Evolutionary conservation across 2,797 vertebrate species (phyloP).

Genomic region (Danio aesculapii): DNA sequence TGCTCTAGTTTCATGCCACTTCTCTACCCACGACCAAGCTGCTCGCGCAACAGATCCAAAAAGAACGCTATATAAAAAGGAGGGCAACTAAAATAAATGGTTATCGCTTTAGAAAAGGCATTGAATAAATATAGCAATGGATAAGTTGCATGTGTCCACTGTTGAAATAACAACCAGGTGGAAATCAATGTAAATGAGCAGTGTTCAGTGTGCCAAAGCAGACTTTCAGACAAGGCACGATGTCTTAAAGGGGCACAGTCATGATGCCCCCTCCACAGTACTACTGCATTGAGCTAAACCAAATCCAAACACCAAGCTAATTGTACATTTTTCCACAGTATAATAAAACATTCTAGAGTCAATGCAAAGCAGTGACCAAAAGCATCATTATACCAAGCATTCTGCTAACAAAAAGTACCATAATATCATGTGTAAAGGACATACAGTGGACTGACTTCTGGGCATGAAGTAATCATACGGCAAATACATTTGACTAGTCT

Average conservation of each 20-base stretch:
- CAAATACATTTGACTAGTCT: not conserved
- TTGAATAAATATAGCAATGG: conserved; percentile 22
- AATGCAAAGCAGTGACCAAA: conserved; percentile 28
- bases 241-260: conserved; percentile 56
- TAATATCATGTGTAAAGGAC: not conserved
- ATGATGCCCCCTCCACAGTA: conserved; percentile 34
- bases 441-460: conserved; percentile 2
- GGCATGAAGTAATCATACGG: not conserved
- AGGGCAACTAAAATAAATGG: conserved; percentile 21
- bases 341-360: conserved; percentile 18
- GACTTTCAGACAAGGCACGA: conserved; percentile 63
- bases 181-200: conserved; percentile 36
- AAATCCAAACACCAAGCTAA: conserved; percentile 37
- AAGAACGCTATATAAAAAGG: not conserved
- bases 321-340: not conserved
- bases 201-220: conserved; percentile 50
- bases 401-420: conserved; percentile 1
- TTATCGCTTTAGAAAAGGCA: conserved; percentile 11
- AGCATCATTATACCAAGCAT: conserved; percentile 3
- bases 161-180: conserved; percentile 23
- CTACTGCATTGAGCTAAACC: conserved; percentile 53
- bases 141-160: conserved; percentile 22
- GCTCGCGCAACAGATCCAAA: conserved; percentile 40
- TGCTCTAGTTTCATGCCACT: conserved; percentile 47
- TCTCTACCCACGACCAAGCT: conserved; percentile 54